Conservation (phyloP, 2,113 vertebrate species). For the Macaca mulatta region DNA sequence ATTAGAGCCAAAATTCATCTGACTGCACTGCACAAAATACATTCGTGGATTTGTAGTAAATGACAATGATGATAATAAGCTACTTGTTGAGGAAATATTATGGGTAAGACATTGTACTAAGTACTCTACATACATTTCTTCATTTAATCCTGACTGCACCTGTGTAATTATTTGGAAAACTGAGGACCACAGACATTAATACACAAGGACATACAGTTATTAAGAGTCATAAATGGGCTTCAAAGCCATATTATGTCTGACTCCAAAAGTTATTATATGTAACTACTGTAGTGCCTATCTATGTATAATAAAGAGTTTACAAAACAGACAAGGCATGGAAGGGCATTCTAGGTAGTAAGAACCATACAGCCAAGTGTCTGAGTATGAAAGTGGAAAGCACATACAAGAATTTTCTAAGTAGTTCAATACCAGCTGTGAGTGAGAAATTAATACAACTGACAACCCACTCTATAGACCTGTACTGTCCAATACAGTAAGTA, state of each 20-base stretch:
- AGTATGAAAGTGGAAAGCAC: background rate
- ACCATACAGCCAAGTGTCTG: background rate
- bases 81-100: constrained; percentile 2
- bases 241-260: background rate
- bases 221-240: background rate
- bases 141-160: constrained; percentile 15
- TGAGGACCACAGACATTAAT: background rate
- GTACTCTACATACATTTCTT: background rate
- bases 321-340: background rate
- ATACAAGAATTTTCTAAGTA: background rate
- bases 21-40: background rate
- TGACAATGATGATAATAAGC: background rate
- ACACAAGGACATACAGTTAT: background rate
- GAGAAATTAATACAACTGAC: background rate
- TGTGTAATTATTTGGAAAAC: constrained; percentile 9
- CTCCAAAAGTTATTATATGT: background rate
- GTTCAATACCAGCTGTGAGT: background rate
- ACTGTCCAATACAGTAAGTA: background rate
- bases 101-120: background rate
- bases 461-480: background rate
- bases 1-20: constrained; percentile 32
- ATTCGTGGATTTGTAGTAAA: background rate
- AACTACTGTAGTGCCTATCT: background rate
- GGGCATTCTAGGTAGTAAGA: constrained; percentile 8
- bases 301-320: constrained; percentile 3